Evolutionary conservation across 2,113 vertebrate species (phyloP), one percentile per base, ranked within the genome.

Genomic region (Neogobius melanostomus): DNA sequence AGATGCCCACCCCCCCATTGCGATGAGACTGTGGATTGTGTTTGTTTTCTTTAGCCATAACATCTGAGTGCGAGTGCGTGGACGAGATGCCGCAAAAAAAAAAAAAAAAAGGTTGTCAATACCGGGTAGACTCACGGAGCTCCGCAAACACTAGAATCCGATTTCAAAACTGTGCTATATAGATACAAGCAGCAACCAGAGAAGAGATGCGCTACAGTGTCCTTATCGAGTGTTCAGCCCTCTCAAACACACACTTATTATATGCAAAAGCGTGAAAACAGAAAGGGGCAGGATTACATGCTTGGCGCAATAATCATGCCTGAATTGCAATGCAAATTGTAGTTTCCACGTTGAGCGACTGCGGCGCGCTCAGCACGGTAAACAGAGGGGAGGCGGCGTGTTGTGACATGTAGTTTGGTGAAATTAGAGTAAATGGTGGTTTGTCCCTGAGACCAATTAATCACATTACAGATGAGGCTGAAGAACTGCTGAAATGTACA

Each of bases 21-120:
- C 21, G 2, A 21, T 21, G 21, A 21, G 1, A 21, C 21, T 21
- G 21, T 21, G 21, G 21, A 21, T 21, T 21, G 1, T 21, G n/a
- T 21, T 1, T 21, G 28, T 91, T 61, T 89, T 91, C 80, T 87
- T 89, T 85, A 76, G 83, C 82, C 75, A 88, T 79, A 91, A 70
- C 77, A 72, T 80, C 64, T 68, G 53, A 56, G 53, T 82, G 28
- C 28, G 82, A 79, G 69, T 47, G 72, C 67, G 87, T 64, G 66
- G 14, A 77, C 79, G 74, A 78, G 76, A 69, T 70, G 54, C 77
- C 60, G 72, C 74, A 83, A 80, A 86, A 36, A 36, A 3, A 83
- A 80, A 86, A 36, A 36, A 3, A 83, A 81, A 72, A 74, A 21
- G 69, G 64, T 73, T 85, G 79, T 87, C 87, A 79, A 75, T 86